Evolutionary conservation across 35 echinoderm and acorn worm genomes (phyloP), one percentile per base, ranked within the genome.

Genomic region (Anneissia japonica): DNA sequence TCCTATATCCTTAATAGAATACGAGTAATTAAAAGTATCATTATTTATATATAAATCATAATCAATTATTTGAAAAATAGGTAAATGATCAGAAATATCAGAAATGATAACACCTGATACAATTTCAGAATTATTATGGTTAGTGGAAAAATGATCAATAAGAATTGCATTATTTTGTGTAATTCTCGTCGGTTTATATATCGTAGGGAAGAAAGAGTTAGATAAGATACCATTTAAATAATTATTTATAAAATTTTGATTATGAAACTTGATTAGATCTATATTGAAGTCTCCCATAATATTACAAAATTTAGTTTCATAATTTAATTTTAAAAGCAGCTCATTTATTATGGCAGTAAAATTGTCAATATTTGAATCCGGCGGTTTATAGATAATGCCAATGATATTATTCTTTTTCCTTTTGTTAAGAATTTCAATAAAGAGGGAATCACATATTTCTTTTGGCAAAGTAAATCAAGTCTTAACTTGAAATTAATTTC

Each of bases 51-150:
- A 31, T 35, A 37, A 77, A 37, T 34, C 32, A 35, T 34, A 35
- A 37, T 77, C 32, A 77, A 77, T 77, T 35, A 77, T 35, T 35
- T 34, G 4, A 32, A 77, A 77, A 32, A 77, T 77, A 13, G 76
- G 6, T 77, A 77, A 77, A 23, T 77, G 76, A 77, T 77, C 76
- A 12, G 76, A 77, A 12, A 77, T 77, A 37, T 77, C 76, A 12
- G 76, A 35, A 12, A 23, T 64, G 2, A 77, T 77, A 35, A 37
- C 33, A 77, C 76, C 76, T 32, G 76, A 34, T 13, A 9, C 6
- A 26, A 77, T 77, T 77, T 77, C 32, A 35, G 10, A 13, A 77
- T 37, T 37, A 77, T 17, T 32, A 23, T 35, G 32, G 33, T 77
- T 77, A 13, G 76, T 32, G 33, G 31, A 77, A 77, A 77, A 12